phyloP scores from a whole-genome alignment of 2,113 vertebrate species.

The Phaethornis superciliosus region DNA sequence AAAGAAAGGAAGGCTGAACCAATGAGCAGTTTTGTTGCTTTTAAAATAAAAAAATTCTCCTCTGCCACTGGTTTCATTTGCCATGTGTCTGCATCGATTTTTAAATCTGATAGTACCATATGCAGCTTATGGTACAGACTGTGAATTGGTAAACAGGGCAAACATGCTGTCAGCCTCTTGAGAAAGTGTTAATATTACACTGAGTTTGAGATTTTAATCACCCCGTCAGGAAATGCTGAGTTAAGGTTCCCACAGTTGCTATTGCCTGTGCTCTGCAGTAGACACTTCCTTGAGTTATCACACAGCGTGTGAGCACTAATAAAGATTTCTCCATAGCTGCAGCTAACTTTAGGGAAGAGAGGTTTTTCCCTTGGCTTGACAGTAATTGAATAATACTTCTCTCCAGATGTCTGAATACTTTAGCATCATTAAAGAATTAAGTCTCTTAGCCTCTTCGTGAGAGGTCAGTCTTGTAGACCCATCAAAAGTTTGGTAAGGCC shows the following conservation, averaged over 20 bases:
- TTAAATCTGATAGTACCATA: not conserved
- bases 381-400: conserved; percentile 50
- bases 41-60: not conserved
- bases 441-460: not conserved
- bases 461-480: conserved; percentile 1
- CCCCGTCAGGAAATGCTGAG: conserved; percentile 68
- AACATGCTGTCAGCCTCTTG: conserved; percentile 48
- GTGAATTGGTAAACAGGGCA: conserved; percentile 45
- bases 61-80: not conserved
- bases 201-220: conserved; percentile 69
- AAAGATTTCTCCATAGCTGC: not conserved
- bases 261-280: conserved; percentile 42
- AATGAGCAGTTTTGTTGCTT: not conserved
- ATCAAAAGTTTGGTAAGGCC: conserved; percentile 3
- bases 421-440: conserved; percentile 37
- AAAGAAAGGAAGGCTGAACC: not conserved
- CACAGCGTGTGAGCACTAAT: not conserved
- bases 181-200: conserved; percentile 68
- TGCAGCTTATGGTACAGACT: not conserved
- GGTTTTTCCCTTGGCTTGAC: conserved; percentile 39
- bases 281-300: conserved; percentile 17
- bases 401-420: conserved; percentile 53
- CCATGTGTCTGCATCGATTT: not conserved
- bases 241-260: conserved; percentile 65
- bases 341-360: conserved; percentile 40